Evolutionary conservation across 2,113 vertebrate species (phyloP).

Genomic region (Emydocephalus ijimae): DNA sequence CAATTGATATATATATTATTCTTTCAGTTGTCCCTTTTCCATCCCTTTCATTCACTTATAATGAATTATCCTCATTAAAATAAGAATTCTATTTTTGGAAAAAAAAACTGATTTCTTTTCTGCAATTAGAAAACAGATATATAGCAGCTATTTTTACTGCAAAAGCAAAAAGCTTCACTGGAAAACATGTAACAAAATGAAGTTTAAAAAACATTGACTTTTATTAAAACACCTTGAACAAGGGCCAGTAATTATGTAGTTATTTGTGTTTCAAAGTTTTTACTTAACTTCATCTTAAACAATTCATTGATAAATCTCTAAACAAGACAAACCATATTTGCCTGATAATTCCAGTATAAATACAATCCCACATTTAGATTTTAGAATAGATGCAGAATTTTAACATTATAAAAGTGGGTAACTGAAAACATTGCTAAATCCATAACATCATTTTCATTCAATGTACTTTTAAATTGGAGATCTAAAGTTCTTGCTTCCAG

Average conservation of each 20-base stretch:
- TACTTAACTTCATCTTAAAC: neutral
- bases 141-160: conserved; percentile 83
- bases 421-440: neutral
- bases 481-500: neutral
- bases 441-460: neutral
- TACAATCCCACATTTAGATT: neutral
- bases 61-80: conserved; percentile 65
- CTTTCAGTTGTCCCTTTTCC: conserved; percentile 51
- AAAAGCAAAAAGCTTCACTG: conserved; percentile 70
- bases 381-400: neutral
- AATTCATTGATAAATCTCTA: neutral
- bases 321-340: neutral
- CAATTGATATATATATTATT: conserved; percentile 55
- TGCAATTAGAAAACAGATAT: conserved; percentile 71
- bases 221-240: conserved; percentile 51
- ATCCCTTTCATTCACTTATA: conserved; percentile 31
- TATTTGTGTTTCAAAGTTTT: neutral
- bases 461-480: neutral
- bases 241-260: neutral
- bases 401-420: neutral
- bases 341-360: neutral
- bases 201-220: conserved; percentile 28
- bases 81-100: conserved; percentile 77
- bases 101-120: conserved; percentile 69
- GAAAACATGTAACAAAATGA: conserved; percentile 60